These are phyloP conservation scores for Lepidocyrtoides sp. DNA, from an alignment of 2,888 invertebrate genomes.

Conservation along the genomic window DNA sequence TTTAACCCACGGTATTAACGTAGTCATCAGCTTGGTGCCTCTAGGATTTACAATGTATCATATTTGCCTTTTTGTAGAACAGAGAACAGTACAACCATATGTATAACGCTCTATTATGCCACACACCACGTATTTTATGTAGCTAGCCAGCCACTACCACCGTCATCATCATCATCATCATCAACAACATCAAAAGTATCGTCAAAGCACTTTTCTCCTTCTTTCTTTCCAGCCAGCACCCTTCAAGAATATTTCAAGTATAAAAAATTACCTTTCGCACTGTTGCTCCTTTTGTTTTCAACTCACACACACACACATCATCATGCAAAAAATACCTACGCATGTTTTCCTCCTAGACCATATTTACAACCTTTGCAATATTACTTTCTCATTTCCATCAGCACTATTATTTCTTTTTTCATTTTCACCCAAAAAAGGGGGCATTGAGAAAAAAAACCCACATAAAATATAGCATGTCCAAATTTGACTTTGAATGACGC, in stretches of 20 bases:
- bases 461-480: constrained; percentile 36
- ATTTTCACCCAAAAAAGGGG: background rate
- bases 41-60: no score
- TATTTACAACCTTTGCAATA: background rate
- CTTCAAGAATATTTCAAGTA: no score
- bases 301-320: no score
- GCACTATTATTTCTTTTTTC: no score
- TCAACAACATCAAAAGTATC: no score
- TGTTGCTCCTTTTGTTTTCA: constrained; percentile 23
- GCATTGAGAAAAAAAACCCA: background rate
- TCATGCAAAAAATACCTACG: background rate
- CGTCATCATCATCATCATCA: background rate
- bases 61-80: no score
- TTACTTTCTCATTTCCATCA: background rate
- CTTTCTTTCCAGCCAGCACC: background rate
- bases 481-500: constrained; percentile 61
- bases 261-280: background rate
- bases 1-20: background rate
- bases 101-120: no score
- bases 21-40: no score
- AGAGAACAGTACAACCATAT: no score
- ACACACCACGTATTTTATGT: background rate
- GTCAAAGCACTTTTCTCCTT: background rate
- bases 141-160: background rate
- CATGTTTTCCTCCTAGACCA: background rate